These are phyloP conservation scores for Miltochrista miniata DNA, from an alignment of 2,888 invertebrate species.

Conservation along the genomic window DNA sequence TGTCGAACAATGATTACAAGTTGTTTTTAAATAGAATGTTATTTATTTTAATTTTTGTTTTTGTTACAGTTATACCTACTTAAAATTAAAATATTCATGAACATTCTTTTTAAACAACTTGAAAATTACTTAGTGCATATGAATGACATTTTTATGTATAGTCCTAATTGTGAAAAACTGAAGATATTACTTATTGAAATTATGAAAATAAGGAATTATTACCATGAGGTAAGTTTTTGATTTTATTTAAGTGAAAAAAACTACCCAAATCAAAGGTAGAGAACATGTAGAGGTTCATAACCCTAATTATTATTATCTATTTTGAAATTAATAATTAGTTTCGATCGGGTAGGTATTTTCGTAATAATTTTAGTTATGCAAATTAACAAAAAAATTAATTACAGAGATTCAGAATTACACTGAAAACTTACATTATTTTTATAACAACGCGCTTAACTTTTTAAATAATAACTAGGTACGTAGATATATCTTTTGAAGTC, in stretches of 20 bases:
- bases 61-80: slow-evolving; percentile 5
- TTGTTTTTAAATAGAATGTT: slow-evolving; percentile 12
- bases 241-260: not conserved
- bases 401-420: too few species aligned
- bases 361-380: not conserved
- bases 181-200: slow-evolving; percentile 54
- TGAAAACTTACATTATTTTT: too few species aligned
- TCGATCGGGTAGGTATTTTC: too few species aligned
- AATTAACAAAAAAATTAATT: too few species aligned
- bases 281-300: not conserved
- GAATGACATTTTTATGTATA: slow-evolving; percentile 45
- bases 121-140: slow-evolving; percentile 42
- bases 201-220: slow-evolving; percentile 79
- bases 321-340: not conserved
- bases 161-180: slow-evolving; percentile 44
- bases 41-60: slow-evolving; percentile 17
- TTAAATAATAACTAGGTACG: too few species aligned
- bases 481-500: too few species aligned
- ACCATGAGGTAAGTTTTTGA: slow-evolving; percentile 65
- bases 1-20: slow-evolving; percentile 33
- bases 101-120: slow-evolving; percentile 5
- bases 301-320: not conserved
- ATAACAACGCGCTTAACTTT: too few species aligned
- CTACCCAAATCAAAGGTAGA: too few species aligned
- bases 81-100: slow-evolving; percentile 2